Evolutionary conservation across 2,113 vertebrate genomes (phyloP).

Genomic region (Ranitomeya imitator): DNA sequence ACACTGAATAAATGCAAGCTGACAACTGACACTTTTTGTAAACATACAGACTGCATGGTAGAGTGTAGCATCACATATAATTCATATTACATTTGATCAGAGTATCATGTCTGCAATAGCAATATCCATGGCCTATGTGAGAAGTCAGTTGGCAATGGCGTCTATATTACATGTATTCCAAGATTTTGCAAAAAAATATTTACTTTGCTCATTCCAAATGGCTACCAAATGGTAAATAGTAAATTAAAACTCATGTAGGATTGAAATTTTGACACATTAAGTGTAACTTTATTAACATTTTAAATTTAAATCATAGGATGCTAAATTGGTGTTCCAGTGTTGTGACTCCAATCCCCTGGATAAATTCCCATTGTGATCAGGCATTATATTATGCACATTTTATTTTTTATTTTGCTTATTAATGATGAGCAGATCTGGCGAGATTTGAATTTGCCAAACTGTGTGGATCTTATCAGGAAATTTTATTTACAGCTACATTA

Average conservation of each 20-base stretch:
- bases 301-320: too few species aligned
- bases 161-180: not conserved
- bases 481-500: too few species aligned
- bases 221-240: not conserved
- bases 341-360: too few species aligned
- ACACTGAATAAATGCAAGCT: not conserved
- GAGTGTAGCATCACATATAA: too few species aligned
- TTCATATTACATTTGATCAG: not conserved
- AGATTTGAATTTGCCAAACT: too few species aligned
- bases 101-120: not conserved
- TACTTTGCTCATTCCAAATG: not conserved
- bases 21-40: not conserved
- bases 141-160: not conserved
- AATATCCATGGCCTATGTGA: not conserved
- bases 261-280: not conserved
- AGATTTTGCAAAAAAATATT: not conserved
- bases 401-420: too few species aligned
- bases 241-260: not conserved
- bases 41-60: not conserved
- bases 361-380: too few species aligned
- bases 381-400: too few species aligned
- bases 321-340: too few species aligned
- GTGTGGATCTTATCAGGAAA: too few species aligned
- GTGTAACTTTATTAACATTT: too few species aligned
- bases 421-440: too few species aligned